phyloP scores from a whole-genome alignment of 92 coral and sea anemone species.

The Paragorgia papillata region DNA sequence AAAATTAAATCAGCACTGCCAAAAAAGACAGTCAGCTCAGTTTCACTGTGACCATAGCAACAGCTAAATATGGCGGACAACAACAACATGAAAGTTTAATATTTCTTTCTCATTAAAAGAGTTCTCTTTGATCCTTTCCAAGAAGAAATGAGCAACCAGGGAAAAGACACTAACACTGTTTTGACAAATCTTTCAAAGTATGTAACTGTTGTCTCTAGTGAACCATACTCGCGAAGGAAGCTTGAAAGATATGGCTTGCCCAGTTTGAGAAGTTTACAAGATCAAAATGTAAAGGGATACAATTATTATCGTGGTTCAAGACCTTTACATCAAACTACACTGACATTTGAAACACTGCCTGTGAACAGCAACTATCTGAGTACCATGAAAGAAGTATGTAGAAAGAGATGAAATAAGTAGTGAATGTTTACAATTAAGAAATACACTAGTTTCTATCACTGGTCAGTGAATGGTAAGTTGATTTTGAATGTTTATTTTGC shows the following conservation, averaged over 20 bases:
- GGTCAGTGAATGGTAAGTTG: no score
- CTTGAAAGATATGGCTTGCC: slow-evolving; percentile 54
- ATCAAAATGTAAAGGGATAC: background rate
- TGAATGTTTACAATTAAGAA: background rate
- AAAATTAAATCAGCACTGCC: no score
- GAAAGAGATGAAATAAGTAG: slow-evolving; percentile 10
- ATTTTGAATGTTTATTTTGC: no score
- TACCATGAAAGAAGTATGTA: slow-evolving; percentile 91
- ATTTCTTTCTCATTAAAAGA: background rate
- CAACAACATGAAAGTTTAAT: no score
- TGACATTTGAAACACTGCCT: slow-evolving; percentile 66
- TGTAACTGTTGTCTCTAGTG: slow-evolving; percentile 85
- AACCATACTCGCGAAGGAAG: slow-evolving; percentile 78
- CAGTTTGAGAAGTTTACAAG: slow-evolving; percentile 44
- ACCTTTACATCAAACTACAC: slow-evolving; percentile 77
- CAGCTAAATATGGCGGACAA: no score
- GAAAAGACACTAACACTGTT: slow-evolving; percentile 81
- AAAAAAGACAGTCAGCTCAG: no score
- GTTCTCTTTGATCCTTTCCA: no score
- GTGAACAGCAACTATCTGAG: slow-evolving; percentile 59
- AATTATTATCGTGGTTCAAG: slow-evolving; percentile 60
- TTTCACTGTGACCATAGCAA: no score
- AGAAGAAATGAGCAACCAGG: slow-evolving; percentile 77
- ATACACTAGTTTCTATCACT: no score
- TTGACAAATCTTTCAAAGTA: slow-evolving; percentile 87